Percentiles rank a stretch among this genome's conserved stretches.
Conservation (phyloP, 2,797 vertebrate species). For the Sebastes melanostomus region DNA sequence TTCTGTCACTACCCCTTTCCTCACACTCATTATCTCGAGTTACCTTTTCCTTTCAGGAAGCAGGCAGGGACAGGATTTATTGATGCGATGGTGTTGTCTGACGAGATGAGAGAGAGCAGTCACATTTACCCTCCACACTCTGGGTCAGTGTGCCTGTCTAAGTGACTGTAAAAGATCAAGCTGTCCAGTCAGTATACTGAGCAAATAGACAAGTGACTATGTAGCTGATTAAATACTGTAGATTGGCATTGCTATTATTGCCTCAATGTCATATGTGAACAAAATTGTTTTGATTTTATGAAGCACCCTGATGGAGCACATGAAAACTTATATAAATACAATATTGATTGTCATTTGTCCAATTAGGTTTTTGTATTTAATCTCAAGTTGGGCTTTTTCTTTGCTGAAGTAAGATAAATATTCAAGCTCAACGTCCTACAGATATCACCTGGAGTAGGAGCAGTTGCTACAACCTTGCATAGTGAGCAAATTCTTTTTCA, state of each 20-base stretch:
- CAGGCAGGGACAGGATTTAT: conserved; percentile 36
- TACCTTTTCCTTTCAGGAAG: conserved; percentile 32
- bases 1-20: conserved; percentile 1
- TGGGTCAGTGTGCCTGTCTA: conserved; percentile 5
- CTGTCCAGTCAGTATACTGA: background rate
- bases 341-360: background rate
- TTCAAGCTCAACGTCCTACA: background rate
- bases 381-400: background rate
- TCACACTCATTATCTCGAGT: conserved; percentile 35
- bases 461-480: background rate
- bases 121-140: conserved; percentile 1
- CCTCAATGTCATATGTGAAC: background rate
- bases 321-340: background rate
- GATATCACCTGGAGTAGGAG: background rate
- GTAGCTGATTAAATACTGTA: background rate
- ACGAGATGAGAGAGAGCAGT: conserved; percentile 17
- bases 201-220: background rate
- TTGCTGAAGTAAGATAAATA: background rate
- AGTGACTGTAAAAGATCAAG: background rate
- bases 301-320: background rate
- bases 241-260: background rate
- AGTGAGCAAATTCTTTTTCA: background rate
- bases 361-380: background rate
- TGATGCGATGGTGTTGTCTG: conserved; percentile 37
- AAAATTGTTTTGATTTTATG: background rate